phyloP scores from a whole-genome alignment of 2,888 invertebrate species.

The Caenorhabditis japonica region DNA sequence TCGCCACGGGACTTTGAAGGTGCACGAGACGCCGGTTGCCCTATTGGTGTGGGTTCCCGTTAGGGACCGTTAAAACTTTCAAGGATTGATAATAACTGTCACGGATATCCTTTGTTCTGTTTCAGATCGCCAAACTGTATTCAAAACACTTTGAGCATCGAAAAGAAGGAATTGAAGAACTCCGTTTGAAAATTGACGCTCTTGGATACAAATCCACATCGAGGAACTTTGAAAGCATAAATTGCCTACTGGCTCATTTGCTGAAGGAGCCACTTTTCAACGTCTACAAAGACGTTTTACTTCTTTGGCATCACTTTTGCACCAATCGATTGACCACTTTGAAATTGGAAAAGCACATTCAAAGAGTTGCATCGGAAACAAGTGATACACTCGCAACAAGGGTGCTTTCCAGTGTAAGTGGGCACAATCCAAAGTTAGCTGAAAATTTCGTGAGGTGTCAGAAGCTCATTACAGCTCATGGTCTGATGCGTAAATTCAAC shows the following conservation, averaged over 20 bases:
- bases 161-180: constrained; percentile 52
- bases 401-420: constrained; percentile 23
- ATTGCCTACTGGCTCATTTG: constrained; percentile 48
- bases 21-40: no score
- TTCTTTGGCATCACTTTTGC: constrained; percentile 48
- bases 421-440: no score
- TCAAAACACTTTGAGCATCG: constrained; percentile 54
- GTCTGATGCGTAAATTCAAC: no score
- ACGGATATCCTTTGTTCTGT: no score
- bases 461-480: no score
- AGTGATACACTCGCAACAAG: constrained; percentile 31
- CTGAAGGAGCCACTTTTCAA: constrained; percentile 53
- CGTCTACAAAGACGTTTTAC: constrained; percentile 37
- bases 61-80: no score
- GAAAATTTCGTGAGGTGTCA: background rate
- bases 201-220: constrained; percentile 18
- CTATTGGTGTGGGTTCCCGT: no score
- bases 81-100: no score
- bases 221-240: constrained; percentile 44
- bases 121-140: constrained; percentile 51
- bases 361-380: constrained; percentile 30
- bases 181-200: constrained; percentile 20
- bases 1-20: no score
- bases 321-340: constrained; percentile 13
- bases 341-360: constrained; percentile 27